A percentile compares a stretch with the other conserved stretches of the same genome.
Evolutionary conservation across 2,113 vertebrate genomes (phyloP).

Genomic region (Loxodonta africana): DNA sequence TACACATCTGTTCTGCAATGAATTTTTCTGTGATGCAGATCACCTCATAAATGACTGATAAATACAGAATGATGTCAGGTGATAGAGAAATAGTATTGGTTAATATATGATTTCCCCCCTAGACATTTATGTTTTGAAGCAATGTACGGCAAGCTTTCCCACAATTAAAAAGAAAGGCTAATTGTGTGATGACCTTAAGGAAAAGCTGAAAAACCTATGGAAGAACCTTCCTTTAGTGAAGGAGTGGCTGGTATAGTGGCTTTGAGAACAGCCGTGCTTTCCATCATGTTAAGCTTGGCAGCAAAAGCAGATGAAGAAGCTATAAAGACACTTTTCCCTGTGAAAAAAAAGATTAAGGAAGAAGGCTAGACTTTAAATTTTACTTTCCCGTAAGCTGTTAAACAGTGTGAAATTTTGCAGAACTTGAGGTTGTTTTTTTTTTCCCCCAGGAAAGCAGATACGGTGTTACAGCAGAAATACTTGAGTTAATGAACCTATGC

Average conservation of each 20-base stretch:
- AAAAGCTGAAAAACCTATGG: neutral
- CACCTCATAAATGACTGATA: neutral
- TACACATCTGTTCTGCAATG: neutral
- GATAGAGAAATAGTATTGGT: constrained; percentile 9
- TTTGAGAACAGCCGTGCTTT: neutral
- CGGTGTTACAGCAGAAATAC: neutral
- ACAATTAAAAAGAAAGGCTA: neutral
- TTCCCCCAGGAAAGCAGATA: neutral
- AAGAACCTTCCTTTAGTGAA: neutral
- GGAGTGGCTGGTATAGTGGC: neutral
- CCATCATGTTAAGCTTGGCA: neutral
- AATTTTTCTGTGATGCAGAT: neutral
- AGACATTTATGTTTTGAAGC: constrained; percentile 46
- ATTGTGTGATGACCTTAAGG: neutral
- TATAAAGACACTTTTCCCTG: neutral
- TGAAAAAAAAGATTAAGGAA: neutral
- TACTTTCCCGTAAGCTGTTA: neutral
- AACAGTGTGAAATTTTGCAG: neutral
- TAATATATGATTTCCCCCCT: neutral
- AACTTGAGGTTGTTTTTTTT: neutral
- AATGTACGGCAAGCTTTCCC: neutral
- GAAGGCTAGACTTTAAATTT: neutral
- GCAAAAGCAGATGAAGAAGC: neutral
- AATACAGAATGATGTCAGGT: neutral
- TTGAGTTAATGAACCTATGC: neutral